Evolutionary conservation across 2,888 invertebrate genomes (phyloP).

Genomic region (Eristalis arbustorum): DNA sequence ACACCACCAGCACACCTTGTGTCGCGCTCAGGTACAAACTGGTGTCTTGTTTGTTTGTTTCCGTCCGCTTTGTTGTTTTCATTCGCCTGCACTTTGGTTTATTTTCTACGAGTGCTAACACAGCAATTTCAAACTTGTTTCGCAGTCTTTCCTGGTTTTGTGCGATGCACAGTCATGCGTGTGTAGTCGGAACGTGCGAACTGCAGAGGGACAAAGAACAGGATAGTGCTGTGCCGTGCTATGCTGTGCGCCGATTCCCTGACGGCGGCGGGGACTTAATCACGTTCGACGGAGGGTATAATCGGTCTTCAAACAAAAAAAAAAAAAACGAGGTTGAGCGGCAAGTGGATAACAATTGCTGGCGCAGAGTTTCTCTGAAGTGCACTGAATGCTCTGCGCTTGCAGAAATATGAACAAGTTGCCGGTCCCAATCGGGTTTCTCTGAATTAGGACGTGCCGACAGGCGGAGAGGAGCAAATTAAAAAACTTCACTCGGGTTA

Average conservation of each 20-base stretch:
- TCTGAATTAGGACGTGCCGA: background rate
- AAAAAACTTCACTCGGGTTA: background rate
- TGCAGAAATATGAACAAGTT: background rate
- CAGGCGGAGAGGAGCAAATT: background rate
- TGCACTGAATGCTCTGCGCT: background rate
- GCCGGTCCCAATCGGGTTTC: background rate
- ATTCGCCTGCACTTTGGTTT: constrained; percentile 20
- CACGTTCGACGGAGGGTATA: constrained; percentile 1
- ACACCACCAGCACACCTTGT: constrained; percentile 11
- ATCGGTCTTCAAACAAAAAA: background rate
- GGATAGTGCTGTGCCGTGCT: background rate
- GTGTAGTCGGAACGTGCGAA: constrained; percentile 7
- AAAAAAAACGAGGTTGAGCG: background rate
- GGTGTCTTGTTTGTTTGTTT: constrained; percentile 39
- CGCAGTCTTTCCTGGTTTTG: background rate
- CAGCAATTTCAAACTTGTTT: constrained; percentile 3
- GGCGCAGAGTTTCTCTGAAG: background rate
- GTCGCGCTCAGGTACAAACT: constrained; percentile 15
- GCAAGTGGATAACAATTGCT: background rate
- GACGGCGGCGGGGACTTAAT: constrained; percentile 19
- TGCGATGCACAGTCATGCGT: background rate
- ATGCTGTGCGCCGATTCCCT: background rate
- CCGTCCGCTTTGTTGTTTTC: background rate
- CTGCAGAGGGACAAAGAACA: constrained; percentile 20
- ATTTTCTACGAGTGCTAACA: constrained; percentile 31